Base-by-base conservation (phyloP, 2,888 invertebrate genomes). In the Pseudanteris insignis region DNA sequence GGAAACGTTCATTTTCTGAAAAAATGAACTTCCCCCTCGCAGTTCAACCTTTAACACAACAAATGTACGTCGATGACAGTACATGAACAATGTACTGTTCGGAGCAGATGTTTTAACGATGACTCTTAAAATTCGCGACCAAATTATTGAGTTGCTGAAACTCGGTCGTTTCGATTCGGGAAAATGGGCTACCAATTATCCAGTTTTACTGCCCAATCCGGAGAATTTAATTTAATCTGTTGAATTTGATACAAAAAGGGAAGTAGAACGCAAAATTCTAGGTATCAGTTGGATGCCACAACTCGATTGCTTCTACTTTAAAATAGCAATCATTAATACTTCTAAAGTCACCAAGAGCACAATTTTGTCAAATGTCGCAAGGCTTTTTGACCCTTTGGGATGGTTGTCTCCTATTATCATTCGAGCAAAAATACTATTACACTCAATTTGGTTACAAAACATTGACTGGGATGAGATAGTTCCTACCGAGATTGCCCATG, bases 1-100 rank as follows among this genome's bases (percentile, higher is more conserved):
- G 34, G 34, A 15, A 11, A 9, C 2, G 34, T 34, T 1, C 12
- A n/a, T 1, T 7, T 2, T 4, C 13, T n/a, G 3, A 18, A 8
- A 18, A 8, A 9, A 2, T 2, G 1, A 6, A 2, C 2, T 9
- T 18, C 4, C 13, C 34, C 18, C 11, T 34, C 8, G 18, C 13
- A 2, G 1, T n/a, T 2, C n/a, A 2, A 2, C 9, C 7, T 18
- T 18, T 34, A 18, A 9, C 18, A 10, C 1, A 34, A 2, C 7
- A 15, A 7, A 18, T 34, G 6, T 34, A 34, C 14, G 34, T 18
- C 2, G 34, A 34, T 11, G 34, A 34, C n/a, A n/a, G 6, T 34
- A 34, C 14, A 18, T 18, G 1, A 18, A 34, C 10, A 18, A 34
- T 9, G 8, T 34, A 5, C 7, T 34, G 5, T 18, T 34, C 18